These are phyloP conservation scores for Chauna torquata DNA, from an alignment of 2,113 vertebrate species.

Conservation along the genomic window DNA sequence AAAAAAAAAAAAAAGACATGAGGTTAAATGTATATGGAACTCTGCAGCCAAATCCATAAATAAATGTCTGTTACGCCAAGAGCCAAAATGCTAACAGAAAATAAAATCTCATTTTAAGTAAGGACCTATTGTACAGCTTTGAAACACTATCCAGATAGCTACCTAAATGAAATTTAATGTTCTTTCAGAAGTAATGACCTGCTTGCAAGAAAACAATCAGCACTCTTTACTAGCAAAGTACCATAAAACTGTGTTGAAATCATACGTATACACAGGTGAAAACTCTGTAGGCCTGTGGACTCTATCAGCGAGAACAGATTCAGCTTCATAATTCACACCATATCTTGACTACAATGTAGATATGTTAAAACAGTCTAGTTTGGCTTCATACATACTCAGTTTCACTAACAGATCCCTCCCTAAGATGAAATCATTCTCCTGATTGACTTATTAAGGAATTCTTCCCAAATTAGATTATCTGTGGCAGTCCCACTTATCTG, in stretches of 20 bases:
- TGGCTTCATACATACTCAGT: neutral
- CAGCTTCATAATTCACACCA: neutral
- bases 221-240: neutral
- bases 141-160: neutral
- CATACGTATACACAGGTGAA: neutral
- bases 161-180: neutral
- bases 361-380: neutral
- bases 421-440: neutral
- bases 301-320: neutral
- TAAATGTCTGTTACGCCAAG: neutral
- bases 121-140: neutral
- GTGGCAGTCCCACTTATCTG: neutral
- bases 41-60: neutral
- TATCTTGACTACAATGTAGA: neutral
- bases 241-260: neutral
- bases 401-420: neutral
- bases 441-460: neutral
- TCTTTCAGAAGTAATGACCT: neutral
- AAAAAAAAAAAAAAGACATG: neutral
- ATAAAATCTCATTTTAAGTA: neutral
- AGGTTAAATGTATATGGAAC: neutral
- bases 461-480: neutral
- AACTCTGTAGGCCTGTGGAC: neutral
- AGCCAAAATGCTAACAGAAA: neutral
- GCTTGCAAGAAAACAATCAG: neutral